Conservation (phyloP, 2,888 invertebrate genomes). For the Hypsopygia costalis region DNA sequence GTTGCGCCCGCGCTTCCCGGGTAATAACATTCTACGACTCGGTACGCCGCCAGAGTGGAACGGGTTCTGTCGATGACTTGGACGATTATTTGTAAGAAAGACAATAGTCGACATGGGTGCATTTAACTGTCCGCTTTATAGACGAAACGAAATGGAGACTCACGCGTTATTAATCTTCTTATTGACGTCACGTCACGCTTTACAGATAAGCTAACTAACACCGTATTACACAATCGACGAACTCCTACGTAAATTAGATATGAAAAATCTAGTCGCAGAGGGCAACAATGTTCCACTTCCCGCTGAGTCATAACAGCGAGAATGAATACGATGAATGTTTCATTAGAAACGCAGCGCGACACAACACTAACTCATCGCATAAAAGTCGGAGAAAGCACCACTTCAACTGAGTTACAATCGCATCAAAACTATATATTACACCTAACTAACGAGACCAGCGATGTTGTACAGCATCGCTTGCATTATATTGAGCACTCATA, state of each 20-base stretch:
- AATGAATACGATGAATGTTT: constrained; percentile 21
- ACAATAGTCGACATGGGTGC: constrained; percentile 61
- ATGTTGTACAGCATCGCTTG: constrained; percentile 11
- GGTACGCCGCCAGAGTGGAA: constrained; percentile 75
- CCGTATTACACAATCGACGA: neutral
- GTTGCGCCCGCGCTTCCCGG: constrained; percentile 73
- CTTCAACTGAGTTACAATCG: constrained; percentile 27
- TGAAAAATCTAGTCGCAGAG: constrained; percentile 5
- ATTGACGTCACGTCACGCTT: no score
- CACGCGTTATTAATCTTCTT: no score
- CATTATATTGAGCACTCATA: constrained; percentile 35
- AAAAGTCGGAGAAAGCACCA: constrained; percentile 28
- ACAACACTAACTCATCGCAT: constrained; percentile 26
- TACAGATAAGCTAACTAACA: neutral
- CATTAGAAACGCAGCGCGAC: constrained; percentile 23
- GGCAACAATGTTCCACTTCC: constrained; percentile 9
- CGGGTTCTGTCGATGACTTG: constrained; percentile 76
- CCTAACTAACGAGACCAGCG: constrained; percentile 21
- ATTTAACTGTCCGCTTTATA: constrained; percentile 39
- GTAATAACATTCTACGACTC: constrained; percentile 78
- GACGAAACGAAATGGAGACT: constrained; percentile 20
- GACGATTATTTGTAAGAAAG: constrained; percentile 70
- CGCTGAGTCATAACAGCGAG: constrained; percentile 21
- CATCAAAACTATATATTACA: constrained; percentile 33
- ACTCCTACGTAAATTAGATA: constrained; percentile 3